phyloP scores from a whole-genome alignment of 2,113 vertebrate species.

The Engraulis encrasicolus region DNA sequence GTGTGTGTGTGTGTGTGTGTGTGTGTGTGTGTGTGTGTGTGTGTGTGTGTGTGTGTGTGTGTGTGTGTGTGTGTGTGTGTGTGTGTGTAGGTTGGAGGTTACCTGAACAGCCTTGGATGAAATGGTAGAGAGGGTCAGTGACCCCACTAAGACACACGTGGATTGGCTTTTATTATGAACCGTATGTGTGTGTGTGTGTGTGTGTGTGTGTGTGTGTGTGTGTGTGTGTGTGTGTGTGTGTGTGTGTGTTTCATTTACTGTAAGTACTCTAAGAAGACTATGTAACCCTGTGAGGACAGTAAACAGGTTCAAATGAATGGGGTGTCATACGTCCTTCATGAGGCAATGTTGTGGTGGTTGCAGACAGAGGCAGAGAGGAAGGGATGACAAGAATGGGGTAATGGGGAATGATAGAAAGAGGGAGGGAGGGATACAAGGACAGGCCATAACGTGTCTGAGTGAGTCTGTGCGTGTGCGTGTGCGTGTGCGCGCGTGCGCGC shows the following conservation, averaged over 20 bases:
- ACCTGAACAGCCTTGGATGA: too few relatives aligned
- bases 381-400: background rate
- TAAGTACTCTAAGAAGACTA: background rate
- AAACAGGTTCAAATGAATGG: background rate
- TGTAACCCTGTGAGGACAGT: background rate
- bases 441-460: background rate
- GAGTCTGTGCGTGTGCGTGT: too few relatives aligned
- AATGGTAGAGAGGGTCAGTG: too few relatives aligned
- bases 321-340: background rate
- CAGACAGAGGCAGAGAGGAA: background rate
- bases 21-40: too few relatives aligned
- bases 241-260: background rate
- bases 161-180: background rate
- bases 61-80: background rate
- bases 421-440: background rate
- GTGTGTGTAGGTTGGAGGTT: background rate
- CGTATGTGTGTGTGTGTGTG: background rate
- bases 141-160: too few relatives aligned
- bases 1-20: too few relatives aligned
- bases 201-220: background rate
- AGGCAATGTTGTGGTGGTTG: background rate
- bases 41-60: too few relatives aligned
- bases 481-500: background rate
- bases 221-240: too few relatives aligned
- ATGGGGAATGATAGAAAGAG: too few relatives aligned